Base-by-base conservation (phyloP, 2,888 invertebrate genomes). In the Hydrotaea diabolus region DNA sequence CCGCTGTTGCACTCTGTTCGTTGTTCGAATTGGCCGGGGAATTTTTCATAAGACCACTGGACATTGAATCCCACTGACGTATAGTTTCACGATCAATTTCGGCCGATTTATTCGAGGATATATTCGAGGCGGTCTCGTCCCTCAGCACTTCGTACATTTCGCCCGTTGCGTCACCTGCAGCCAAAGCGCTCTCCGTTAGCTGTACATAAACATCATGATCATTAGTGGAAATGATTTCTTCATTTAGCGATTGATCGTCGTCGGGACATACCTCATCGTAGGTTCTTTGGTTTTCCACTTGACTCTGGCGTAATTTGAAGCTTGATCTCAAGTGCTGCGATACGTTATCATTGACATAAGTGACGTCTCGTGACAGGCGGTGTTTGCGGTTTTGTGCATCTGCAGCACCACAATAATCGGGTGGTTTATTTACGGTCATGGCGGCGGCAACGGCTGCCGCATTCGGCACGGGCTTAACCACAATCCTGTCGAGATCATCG, bases 61-160 rank as follows among this genome's bases (percentile, higher is more conserved):
- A 97, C 95, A 97, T 94, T 89, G 97, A 94, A 93, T 97, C 97
- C 97, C 97, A 97, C 90, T 97, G 97, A 75, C 97, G 94, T 88
- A 97, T 94, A 88, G 96, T 97, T 93, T 97, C 97, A 88, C 97
- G 95, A 93, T 97, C 97, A 89, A 97, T 95, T 92, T 95, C 95
- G 88, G 94, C 93, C 75, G 93, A 94, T 86, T 93, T 92, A 88
- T 94, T 90, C 0, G 92, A 92, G 36, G 91, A 88, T 85, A 90
- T 91, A 49, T 88, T 89, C 1, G 88, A 88, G 59, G 89, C 89
- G 5, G 89, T 90, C 69, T 92, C 92, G 73, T 92, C 92, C 1
- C 92, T 90, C 82, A 92, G 83, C 39, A 91, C 92, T 87, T 92
- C 92, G 78, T 92, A 92, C 2, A 92, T 89, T 86, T 92, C 91